Evolutionary conservation across 2,888 invertebrate genomes (phyloP), one percentile per base, ranked within the genome.

Genomic region (Gortyna flavago): DNA sequence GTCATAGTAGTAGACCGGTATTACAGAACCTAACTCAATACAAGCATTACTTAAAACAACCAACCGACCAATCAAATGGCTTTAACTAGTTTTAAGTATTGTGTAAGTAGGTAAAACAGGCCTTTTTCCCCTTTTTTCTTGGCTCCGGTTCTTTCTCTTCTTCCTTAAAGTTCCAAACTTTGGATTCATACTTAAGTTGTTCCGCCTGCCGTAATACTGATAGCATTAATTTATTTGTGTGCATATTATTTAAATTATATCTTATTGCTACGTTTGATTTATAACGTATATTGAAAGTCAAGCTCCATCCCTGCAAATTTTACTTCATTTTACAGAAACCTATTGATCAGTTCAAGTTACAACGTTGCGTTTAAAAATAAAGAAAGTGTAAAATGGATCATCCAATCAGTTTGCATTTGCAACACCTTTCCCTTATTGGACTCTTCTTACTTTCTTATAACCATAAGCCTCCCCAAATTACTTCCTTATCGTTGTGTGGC

Each of bases 121-220:
- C 78, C 77, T 77, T 29, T 9, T 11, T 57, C 35, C 16, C 51
- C n/a, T 32, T 69, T 89, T 89, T 89, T 81, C 86, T 57, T 21
- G 83, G 74, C 80, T 51, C 71, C 74, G 3, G 65, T 70, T 80
- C 86, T 75, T 79, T 83, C 72, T 83, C 83, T 81, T 81, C 85
- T 76, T 84, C 87, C 68, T 83, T 80, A 38, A 11, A 59, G 51
- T 80, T 87, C 91, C 92, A 93, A 80, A 89, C 57, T 78, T 88
- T 92, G 61, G 89, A 82, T 71, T 88, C 87, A 75, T 84, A 86
- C 67, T 89, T 88, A 70, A 93, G 80, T 71, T 90, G 88, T 80
- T 92, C 91, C 41, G 90, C 88, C 94, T 94, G 92, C 69, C 76
- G 61, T 81, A 64, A 82, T 21, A 87, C 77, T 71, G n/a, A 62